A percentile compares a stretch with the other conserved stretches of the same genome.
phyloP scores from a whole-genome alignment of 2,113 vertebrate genomes.

The Taurulus bubalis region DNA sequence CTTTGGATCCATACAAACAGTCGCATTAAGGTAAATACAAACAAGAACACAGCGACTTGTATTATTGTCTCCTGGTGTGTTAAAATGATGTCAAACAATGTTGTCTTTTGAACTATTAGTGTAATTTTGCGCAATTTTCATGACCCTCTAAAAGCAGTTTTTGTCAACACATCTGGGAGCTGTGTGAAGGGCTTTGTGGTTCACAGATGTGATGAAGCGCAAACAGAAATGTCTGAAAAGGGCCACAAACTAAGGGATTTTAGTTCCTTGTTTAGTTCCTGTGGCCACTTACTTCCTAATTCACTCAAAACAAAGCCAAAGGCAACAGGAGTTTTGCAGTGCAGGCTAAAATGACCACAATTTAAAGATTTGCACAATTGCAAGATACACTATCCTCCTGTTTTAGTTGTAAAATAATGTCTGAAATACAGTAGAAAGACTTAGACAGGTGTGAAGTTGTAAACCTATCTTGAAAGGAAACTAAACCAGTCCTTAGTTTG shows the following conservation, averaged over 20 bases:
- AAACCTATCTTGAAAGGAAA: neutral
- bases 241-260: neutral
- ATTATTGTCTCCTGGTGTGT: neutral
- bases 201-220: neutral
- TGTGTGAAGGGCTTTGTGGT: neutral
- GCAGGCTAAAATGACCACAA: neutral
- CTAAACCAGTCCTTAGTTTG: neutral
- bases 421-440: neutral
- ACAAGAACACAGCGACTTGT: neutral
- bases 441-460: neutral
- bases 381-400: neutral
- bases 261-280: neutral
- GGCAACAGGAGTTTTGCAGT: neutral
- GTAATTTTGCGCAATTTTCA: neutral
- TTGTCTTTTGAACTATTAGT: neutral
- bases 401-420: neutral
- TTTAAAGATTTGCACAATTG: neutral
- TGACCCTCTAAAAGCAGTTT: too few species aligned
- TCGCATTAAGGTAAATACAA: neutral
- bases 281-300: neutral
- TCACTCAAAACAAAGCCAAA: neutral
- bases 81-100: neutral
- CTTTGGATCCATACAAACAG: neutral
- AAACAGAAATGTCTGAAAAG: neutral
- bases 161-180: neutral